phyloP scores from a whole-genome alignment of 2,888 invertebrate genomes.

The Eupithecia exiguata region DNA sequence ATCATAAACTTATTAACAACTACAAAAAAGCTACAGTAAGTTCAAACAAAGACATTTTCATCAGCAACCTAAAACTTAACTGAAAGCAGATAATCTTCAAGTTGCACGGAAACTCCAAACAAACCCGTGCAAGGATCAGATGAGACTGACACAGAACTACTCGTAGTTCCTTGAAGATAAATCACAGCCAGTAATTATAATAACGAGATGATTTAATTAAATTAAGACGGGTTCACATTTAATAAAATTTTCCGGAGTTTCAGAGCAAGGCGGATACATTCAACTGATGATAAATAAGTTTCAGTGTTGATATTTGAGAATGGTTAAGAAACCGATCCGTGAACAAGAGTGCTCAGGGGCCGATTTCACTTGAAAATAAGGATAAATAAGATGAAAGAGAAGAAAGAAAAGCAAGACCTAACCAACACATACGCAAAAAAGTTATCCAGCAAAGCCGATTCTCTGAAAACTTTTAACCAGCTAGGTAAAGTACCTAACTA shows the following conservation, averaged over 20 bases:
- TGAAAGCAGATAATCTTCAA: slow-evolving; percentile 15
- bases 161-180: slow-evolving; percentile 25
- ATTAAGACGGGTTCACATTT: slow-evolving; percentile 19
- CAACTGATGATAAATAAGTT: slow-evolving; percentile 1
- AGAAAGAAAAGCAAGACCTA: background rate
- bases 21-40: background rate
- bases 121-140: slow-evolving; percentile 16
- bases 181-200: slow-evolving; percentile 38
- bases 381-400: no score
- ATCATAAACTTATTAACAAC: background rate
- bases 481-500: background rate
- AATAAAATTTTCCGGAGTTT: background rate
- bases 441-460: background rate
- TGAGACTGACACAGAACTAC: slow-evolving; percentile 27
- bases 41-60: background rate
- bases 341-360: no score
- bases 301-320: background rate
- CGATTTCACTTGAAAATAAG: no score
- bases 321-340: no score
- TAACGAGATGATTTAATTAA: slow-evolving; percentile 36
- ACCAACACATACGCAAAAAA: background rate
- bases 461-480: background rate
- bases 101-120: slow-evolving; percentile 23
- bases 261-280: background rate
- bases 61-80: background rate